Conservation (phyloP, 37 sponge, comb jelly and placozoan genomes). For the Oopsacas minuta region DNA sequence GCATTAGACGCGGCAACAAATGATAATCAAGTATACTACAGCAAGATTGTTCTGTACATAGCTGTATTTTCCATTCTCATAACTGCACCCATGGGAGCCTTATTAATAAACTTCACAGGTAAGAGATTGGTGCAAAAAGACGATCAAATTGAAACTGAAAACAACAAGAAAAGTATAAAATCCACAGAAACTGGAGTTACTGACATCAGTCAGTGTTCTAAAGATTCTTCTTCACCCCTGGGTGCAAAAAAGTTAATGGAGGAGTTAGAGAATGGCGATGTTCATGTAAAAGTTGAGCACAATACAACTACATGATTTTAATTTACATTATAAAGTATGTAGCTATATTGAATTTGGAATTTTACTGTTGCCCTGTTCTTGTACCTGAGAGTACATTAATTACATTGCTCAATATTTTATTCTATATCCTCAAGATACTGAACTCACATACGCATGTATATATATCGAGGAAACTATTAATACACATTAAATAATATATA, state of each 20-base stretch:
- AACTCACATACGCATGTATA: too few species aligned
- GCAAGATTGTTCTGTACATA: conserved; percentile 42
- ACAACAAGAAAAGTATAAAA: not conserved
- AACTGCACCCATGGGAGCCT: conserved; percentile 74
- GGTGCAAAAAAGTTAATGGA: not conserved
- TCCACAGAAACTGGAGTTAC: not conserved
- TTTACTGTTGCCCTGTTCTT: not conserved
- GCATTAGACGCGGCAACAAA: conserved; percentile 52
- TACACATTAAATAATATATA: not conserved
- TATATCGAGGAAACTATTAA: not conserved
- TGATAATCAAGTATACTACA: not conserved
- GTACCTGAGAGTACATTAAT: not conserved
- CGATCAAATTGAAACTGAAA: not conserved
- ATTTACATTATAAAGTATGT: not conserved
- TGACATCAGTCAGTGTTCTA: not conserved
- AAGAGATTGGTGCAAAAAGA: conserved; percentile 48
- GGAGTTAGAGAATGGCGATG: not conserved
- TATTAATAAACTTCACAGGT: conserved; percentile 47
- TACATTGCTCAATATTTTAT: not conserved
- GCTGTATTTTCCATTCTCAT: conserved; percentile 73
- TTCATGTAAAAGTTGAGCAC: not conserved
- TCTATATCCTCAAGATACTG: too few species aligned
- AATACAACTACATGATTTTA: not conserved
- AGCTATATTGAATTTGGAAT: not conserved
- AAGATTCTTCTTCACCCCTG: not conserved